Evolutionary conservation across 1,140 invertebrate genomes (phyloP), one percentile per base, ranked within the genome.

Genomic region (Asbolus verrucosus): DNA sequence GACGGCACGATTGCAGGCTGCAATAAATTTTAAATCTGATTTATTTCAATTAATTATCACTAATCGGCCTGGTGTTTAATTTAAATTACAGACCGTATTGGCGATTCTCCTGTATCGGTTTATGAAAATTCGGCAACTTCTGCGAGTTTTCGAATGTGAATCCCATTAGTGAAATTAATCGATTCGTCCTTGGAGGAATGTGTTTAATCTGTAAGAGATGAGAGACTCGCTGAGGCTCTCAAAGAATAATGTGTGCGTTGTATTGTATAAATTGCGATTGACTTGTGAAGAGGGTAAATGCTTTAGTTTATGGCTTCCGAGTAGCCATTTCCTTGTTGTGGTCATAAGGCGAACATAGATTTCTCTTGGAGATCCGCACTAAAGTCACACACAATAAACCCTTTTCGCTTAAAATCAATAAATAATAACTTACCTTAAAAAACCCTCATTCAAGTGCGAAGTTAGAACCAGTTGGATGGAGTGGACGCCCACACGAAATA

Each of bases 271-370:
- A 15, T 15, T 39, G 41, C 41, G 18, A 46, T 46, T 46, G 41
- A 46, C 19, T 46, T 46, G 41, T 19, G 14, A 46, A 46, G 41
- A 46, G 41, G 16, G 41, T n/a, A 19, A 19, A 19, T 15, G 41
- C 41, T 46, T n/a, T 18, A n/a, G 41, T 46, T 46, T 46, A 46
- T 46, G 16, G 16, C 41, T 46, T 46, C 41, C 41, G 41, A 19
- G 41, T 19, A 19, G 41, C 15, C 41, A 46, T 19, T 19, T 46
- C 41, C n/a, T n/a, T n/a, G n/a, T n/a, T n/a, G n/a, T n/a, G n/a
- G n/a, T n/a, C n/a, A n/a, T n/a, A n/a, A n/a, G n/a, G n/a, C n/a
- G n/a, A n/a, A n/a, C n/a, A n/a, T n/a, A n/a, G n/a, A n/a, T n/a
- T n/a, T n/a, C n/a, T n/a, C n/a, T n/a, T n/a, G n/a, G n/a, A n/a